Base-by-base conservation (phyloP, 2,797 vertebrate genomes). In the Cygnus olor region DNA sequence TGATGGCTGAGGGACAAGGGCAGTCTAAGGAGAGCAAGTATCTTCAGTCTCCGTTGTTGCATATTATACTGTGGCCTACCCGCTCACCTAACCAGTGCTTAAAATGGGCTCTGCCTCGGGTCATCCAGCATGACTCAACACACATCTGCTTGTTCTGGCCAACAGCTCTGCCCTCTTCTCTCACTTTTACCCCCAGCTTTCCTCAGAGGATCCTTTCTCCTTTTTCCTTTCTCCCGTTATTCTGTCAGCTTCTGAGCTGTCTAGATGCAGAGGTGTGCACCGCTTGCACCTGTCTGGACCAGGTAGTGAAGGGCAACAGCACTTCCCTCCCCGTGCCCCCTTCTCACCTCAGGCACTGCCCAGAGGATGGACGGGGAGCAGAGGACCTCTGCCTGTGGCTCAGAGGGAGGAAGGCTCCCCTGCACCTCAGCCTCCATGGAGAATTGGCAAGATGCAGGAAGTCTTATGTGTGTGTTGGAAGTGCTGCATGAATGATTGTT, bases 401-500 rank as follows among this genome's bases (percentile, higher is more conserved):
- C 22, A 30, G 30, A 10, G 5, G 30, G 11, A 74, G 28, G 28
- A 85, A 78, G n/a, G 17, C 11, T 45, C n/a, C 6, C 18, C 6
- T 80, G 36, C 8, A 40, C 13, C 32, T 85, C 74, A 68, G 57
- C 36, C 63, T 76, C 4, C 57, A 53, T 20, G 32, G 25, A 91
- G 36, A 90, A 51, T 7, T 0, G 0, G 34, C 65, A 85, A 40
- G 71, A 45, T 15, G 34, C 57, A 1, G 10, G 6, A 32, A 68
- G 32, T 20, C 56, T 68, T 47, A 10, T 11, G 11, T 20, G 15
- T 53, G 38, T 54, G 8, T 19, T 91, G 28, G 54, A 86, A 1
- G 5, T 24, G 63, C 70, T 84, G 38, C 58, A 51, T 0, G 40
- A 81, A 45, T 54, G 70, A 77, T 44, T 80, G 47, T 18, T 19